Evolutionary conservation across 2,797 vertebrate species (phyloP).

Genomic region (Typhlichthys eigenmanni): DNA sequence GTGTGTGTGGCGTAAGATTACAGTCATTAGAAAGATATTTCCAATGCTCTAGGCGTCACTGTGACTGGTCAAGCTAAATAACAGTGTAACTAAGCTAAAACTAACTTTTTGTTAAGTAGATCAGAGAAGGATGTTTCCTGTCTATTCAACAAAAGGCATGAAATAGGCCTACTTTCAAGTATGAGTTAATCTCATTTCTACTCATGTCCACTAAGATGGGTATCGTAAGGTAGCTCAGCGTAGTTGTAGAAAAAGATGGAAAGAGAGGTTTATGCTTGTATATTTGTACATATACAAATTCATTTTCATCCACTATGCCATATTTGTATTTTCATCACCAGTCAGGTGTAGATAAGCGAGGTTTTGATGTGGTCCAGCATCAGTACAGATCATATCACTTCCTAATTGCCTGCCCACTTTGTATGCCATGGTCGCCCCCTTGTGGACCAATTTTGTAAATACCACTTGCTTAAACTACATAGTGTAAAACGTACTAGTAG

Average conservation of each 20-base stretch:
- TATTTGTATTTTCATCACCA: slow-evolving; percentile 60
- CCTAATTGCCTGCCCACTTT: slow-evolving; percentile 42
- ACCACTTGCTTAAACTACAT: slow-evolving; percentile 80
- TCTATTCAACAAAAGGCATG: too few species aligned
- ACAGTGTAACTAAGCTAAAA: slow-evolving; percentile 71
- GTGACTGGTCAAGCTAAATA: slow-evolving; percentile 9
- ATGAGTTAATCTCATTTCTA: too few species aligned
- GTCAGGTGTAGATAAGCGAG: slow-evolving; percentile 63
- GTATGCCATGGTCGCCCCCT: slow-evolving; percentile 71
- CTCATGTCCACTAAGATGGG: too few species aligned
- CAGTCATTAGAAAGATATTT: slow-evolving; percentile 73
- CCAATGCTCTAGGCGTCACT: slow-evolving; percentile 55
- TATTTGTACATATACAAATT: not conserved
- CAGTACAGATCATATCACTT: slow-evolving; percentile 65
- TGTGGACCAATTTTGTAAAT: slow-evolving; percentile 81
- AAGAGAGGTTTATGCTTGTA: too few species aligned
- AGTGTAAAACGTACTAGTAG: slow-evolving; percentile 67
- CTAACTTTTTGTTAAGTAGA: slow-evolving; percentile 34
- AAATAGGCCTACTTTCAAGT: too few species aligned
- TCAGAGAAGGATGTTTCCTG: slow-evolving; percentile 14
- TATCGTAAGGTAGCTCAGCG: too few species aligned
- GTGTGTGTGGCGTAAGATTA: slow-evolving; percentile 70
- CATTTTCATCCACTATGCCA: slow-evolving; percentile 45
- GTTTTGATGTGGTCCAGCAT: slow-evolving; percentile 59
- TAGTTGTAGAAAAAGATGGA: too few species aligned